These are phyloP conservation scores for Stenodema calcarata DNA, from an alignment of 2,888 invertebrate species.

Conservation along the genomic window DNA sequence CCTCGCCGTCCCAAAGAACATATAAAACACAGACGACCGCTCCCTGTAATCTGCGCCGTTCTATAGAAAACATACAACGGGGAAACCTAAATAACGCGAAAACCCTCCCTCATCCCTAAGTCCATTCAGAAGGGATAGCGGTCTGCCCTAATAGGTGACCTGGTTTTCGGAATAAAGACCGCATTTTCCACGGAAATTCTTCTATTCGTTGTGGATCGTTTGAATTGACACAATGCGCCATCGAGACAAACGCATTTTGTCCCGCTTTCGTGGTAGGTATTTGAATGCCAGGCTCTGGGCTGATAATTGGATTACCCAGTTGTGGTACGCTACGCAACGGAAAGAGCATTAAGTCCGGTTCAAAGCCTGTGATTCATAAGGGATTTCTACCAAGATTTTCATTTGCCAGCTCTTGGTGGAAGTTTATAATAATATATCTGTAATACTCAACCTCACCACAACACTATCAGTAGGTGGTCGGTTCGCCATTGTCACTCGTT, in stretches of 20 bases:
- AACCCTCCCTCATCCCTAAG: background rate
- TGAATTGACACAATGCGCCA: background rate
- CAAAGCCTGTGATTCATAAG: too few species aligned
- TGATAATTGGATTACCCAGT: too few species aligned
- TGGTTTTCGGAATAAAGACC: background rate
- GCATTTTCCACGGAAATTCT: background rate
- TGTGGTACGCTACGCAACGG: too few species aligned
- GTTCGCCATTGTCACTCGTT: too few species aligned
- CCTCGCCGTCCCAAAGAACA: background rate
- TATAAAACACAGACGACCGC: background rate
- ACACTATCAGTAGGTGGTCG: too few species aligned
- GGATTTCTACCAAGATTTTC: too few species aligned
- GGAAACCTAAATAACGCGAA: background rate
- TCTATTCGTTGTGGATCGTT: background rate
- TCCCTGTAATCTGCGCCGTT: constrained; percentile 14
- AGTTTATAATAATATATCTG: too few species aligned
- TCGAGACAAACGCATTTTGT: background rate
- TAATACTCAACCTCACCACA: too few species aligned
- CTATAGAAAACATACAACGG: constrained; percentile 22
- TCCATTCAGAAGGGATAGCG: background rate
- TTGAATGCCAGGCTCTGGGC: background rate
- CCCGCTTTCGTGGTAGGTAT: background rate
- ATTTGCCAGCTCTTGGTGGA: too few species aligned
- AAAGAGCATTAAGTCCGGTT: too few species aligned
- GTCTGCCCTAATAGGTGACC: constrained; percentile 10